Percentiles rank a stretch among this genome's conserved stretches.
These are phyloP conservation scores for Aphelenchoides avenae DNA, from an alignment of 1,140 invertebrate genomes.

Conservation along the genomic window DNA sequence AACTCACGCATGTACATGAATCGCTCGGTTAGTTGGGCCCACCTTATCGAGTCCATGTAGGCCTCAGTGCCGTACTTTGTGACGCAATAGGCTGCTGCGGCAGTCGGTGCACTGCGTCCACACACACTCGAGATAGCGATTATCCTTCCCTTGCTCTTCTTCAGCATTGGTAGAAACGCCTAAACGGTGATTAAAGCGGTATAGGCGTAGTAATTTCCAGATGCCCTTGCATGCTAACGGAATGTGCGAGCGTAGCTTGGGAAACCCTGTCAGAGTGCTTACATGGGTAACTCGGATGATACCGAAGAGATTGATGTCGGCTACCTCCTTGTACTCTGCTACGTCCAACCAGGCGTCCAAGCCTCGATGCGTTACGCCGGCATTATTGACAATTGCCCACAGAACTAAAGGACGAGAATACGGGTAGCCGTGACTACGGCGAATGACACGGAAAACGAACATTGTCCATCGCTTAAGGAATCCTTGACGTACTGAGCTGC, in stretches of 20 bases:
- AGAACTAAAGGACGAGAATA: slow-evolving; percentile 18
- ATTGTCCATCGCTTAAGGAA: slow-evolving; percentile 11
- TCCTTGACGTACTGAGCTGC: slow-evolving; percentile 5
- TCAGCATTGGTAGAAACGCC: slow-evolving; percentile 42
- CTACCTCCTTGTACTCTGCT: slow-evolving; percentile 68
- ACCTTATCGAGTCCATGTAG: slow-evolving; percentile 29
- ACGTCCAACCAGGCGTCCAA: slow-evolving; percentile 81
- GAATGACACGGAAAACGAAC: not conserved
- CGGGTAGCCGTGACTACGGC: not conserved
- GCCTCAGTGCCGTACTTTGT: slow-evolving; percentile 44
- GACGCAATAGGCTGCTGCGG: slow-evolving; percentile 39
- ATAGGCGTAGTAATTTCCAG: not conserved
- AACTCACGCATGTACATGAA: too few relatives aligned
- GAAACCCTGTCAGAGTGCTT: not conserved
- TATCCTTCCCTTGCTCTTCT: slow-evolving; percentile 40
- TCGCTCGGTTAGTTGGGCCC: too few relatives aligned
- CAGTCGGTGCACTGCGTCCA: slow-evolving; percentile 42
- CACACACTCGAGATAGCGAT: slow-evolving; percentile 42
- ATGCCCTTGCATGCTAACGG: not conserved
- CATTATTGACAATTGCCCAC: slow-evolving; percentile 59
- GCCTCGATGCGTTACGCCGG: slow-evolving; percentile 75
- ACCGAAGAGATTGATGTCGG: slow-evolving; percentile 79
- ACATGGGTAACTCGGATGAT: slow-evolving; percentile 69
- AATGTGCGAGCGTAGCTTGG: not conserved
- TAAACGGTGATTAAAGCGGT: not conserved